Conservation (phyloP, 2,113 vertebrate species). For the Pluvianellus socialis region DNA sequence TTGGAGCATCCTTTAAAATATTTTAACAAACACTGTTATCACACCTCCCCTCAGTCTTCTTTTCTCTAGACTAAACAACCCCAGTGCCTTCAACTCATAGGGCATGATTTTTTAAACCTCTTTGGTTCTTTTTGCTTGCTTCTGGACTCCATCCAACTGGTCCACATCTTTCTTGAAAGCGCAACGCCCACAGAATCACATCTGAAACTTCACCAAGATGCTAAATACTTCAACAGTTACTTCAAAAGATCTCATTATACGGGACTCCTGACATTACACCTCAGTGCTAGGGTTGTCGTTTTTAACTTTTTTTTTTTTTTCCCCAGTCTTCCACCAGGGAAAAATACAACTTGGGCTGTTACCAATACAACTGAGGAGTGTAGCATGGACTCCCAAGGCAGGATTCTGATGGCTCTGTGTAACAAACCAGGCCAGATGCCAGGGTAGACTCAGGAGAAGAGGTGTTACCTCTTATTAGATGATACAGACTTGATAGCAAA, state of each 20-base stretch:
- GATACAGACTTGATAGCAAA: not conserved
- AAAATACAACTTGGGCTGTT: not conserved
- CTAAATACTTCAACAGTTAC: not conserved
- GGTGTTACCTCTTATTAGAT: not conserved
- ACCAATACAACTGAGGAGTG: not conserved
- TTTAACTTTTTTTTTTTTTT: not conserved
- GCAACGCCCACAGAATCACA: not conserved
- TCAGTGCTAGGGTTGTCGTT: not conserved
- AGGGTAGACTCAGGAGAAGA: not conserved
- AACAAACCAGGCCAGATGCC: not conserved
- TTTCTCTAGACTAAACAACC: constrained; percentile 56
- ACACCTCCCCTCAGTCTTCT: not conserved
- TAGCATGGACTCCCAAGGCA: not conserved
- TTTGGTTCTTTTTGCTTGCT: not conserved
- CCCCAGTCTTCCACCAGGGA: not conserved
- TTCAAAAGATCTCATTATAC: not conserved
- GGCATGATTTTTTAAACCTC: not conserved
- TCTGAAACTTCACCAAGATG: not conserved
- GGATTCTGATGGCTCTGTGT: not conserved
- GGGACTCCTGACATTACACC: not conserved
- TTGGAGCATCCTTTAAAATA: not conserved
- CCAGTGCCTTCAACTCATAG: not conserved
- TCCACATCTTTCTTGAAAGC: not conserved
- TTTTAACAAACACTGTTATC: constrained; percentile 27
- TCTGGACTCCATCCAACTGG: not conserved